Conservation (phyloP, 2,888 invertebrate genomes). For the Portevinia maculata region DNA sequence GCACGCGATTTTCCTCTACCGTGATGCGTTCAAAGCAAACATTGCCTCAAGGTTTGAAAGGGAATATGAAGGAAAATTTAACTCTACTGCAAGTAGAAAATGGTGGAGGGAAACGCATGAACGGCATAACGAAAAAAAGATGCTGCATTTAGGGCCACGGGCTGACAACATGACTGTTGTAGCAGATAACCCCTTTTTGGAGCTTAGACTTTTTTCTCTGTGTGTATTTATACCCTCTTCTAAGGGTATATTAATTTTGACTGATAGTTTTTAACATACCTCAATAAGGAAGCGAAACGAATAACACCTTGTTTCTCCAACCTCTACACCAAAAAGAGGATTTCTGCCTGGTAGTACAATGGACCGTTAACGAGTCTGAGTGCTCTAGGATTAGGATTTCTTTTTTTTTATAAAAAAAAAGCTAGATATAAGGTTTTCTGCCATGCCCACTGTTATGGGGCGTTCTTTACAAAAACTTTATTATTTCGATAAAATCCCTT, state of each 20-base stretch:
- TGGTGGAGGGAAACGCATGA: not conserved
- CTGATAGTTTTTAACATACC: no score
- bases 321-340: no score
- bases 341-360: no score
- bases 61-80: conserved; percentile 37
- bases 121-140: conserved; percentile 4
- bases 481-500: no score
- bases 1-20: conserved; percentile 41
- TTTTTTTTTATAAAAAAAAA: no score
- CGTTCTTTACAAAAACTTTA: no score
- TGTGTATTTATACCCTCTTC: conserved; percentile 2
- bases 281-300: no score
- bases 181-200: conserved; percentile 42
- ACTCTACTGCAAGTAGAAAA: not conserved
- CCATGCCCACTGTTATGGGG: no score
- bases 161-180: conserved; percentile 49
- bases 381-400: no score
- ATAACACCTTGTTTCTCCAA: no score
- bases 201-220: conserved; percentile 12
- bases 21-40: conserved; percentile 54
- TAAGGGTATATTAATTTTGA: not conserved
- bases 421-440: no score
- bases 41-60: conserved; percentile 34
- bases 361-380: no score
- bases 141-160: conserved; percentile 35